These are phyloP conservation scores for Gymnoscopelus microlampas DNA, from an alignment of 2,797 vertebrate species.

Conservation along the genomic window DNA sequence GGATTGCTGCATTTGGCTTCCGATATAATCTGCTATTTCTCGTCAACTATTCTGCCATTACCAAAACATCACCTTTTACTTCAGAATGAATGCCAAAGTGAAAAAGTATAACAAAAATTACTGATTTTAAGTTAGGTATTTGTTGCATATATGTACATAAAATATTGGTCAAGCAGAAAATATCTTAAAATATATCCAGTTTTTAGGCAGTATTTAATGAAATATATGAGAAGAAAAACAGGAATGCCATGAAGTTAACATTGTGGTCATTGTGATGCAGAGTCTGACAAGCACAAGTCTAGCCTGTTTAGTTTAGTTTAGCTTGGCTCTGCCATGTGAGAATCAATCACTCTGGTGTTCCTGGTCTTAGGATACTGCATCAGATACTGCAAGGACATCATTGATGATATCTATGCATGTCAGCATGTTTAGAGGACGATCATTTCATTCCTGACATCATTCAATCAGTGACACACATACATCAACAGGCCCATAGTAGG, in stretches of 20 bases:
- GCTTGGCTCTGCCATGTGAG: neutral
- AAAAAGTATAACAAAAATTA: too few species aligned
- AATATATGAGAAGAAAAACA: neutral
- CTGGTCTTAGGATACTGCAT: neutral
- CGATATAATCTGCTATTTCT: too few species aligned
- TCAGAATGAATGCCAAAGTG: too few species aligned
- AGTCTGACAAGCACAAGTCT: neutral
- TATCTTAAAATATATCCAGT: neutral
- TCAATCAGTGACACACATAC: slow-evolving; percentile 14
- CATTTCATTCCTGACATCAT: slow-evolving; percentile 10
- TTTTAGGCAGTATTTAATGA: too few species aligned
- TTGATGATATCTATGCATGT: neutral
- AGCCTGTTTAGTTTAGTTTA: neutral
- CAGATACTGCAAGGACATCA: slow-evolving; percentile 5
- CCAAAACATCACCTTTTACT: too few species aligned
- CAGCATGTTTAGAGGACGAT: slow-evolving; percentile 15
- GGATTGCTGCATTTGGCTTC: too few species aligned
- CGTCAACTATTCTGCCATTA: too few species aligned
- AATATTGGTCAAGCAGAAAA: neutral
- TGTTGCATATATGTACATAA: too few species aligned
- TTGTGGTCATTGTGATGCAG: neutral
- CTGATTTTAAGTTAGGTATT: too few species aligned
- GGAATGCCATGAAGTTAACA: neutral
- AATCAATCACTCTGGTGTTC: neutral
- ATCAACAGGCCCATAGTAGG: neutral